These are phyloP conservation scores for Hipposideros armiger DNA, from an alignment of 2,113 vertebrate genomes.

Conservation along the genomic window DNA sequence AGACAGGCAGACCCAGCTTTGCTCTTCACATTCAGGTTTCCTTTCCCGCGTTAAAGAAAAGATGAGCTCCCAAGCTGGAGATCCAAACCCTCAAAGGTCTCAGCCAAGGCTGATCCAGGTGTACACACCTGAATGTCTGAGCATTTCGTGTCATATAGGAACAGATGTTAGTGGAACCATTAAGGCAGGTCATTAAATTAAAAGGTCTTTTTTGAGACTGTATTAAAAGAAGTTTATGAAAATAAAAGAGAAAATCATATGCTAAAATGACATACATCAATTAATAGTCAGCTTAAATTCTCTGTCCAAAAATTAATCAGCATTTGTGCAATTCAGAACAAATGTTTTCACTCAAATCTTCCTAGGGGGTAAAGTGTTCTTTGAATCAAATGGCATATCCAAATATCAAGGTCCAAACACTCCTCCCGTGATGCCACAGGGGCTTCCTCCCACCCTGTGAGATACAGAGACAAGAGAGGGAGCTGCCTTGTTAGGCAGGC, in stretches of 20 bases:
- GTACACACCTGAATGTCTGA: not conserved
- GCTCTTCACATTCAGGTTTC: not conserved
- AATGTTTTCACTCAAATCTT: constrained; percentile 22
- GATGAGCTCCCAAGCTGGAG: not conserved
- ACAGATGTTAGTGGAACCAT: not conserved
- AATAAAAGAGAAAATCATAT: not conserved
- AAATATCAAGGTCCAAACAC: not conserved
- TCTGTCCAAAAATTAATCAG: not conserved
- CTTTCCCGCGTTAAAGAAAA: not conserved
- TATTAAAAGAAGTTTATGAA: not conserved
- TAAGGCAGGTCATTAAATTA: not conserved
- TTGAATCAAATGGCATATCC: not conserved
- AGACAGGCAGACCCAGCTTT: not conserved
- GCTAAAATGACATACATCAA: not conserved
- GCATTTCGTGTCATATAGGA: not conserved
- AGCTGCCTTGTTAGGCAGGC: not conserved
- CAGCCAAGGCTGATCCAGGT: not conserved
- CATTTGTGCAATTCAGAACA: not conserved
- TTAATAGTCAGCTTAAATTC: not conserved
- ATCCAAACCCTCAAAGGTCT: not conserved
- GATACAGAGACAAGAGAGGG: not conserved
- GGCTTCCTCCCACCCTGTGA: not conserved
- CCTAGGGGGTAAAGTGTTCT: not conserved
- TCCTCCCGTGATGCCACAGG: rapidly evolving
- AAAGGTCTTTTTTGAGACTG: not conserved